phyloP scores from a whole-genome alignment of 2,113 vertebrate genomes.

The Nerophis ophidion region DNA sequence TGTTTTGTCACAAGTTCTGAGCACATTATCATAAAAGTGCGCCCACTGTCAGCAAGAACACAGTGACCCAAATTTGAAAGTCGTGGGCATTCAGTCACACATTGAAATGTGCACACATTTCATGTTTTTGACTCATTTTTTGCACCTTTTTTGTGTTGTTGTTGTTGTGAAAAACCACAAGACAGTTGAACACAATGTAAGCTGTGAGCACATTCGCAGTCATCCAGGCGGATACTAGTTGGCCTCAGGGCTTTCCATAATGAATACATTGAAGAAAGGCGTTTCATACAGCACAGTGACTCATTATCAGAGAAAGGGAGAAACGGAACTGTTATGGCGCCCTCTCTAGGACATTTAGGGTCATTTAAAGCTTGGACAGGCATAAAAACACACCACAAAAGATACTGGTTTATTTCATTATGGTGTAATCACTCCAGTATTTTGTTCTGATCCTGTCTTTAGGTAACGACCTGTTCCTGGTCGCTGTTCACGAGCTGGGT shows the following conservation, averaged over 20 bases:
- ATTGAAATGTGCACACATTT: neutral
- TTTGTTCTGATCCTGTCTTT: conserved; percentile 12
- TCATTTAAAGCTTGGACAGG: neutral
- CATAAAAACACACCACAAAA: neutral
- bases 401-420: neutral
- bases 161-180: neutral
- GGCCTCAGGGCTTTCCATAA: neutral
- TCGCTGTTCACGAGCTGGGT: conserved; percentile 78
- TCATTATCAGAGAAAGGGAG: neutral
- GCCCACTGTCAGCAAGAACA: neutral
- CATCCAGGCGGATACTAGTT: neutral
- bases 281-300: neutral
- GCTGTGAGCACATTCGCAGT: neutral
- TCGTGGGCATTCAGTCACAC: neutral
- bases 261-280: neutral
- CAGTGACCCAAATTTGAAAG: conserved; percentile 1
- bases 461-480: conserved; percentile 76
- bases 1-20: conserved; percentile 1
- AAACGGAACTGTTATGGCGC: neutral
- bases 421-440: neutral
- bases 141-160: neutral
- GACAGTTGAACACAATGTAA: neutral
- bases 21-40: neutral
- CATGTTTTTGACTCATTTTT: too few relatives aligned
- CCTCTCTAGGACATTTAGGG: neutral